Base-by-base conservation (phyloP, 2,888 invertebrate species). In the Volucella inflata region DNA sequence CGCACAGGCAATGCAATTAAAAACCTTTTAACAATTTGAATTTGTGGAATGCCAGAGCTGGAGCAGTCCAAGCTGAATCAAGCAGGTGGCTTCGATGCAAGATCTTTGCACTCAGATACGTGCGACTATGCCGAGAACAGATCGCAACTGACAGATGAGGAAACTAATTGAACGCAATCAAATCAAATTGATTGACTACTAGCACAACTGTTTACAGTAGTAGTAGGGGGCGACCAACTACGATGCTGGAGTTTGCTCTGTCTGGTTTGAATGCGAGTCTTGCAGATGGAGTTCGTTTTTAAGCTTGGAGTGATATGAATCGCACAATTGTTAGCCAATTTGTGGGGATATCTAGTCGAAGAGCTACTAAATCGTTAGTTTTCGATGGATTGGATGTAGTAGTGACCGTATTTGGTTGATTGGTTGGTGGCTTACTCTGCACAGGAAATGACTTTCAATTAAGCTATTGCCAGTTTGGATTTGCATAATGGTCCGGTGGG, bases 131-230 rank as follows among this genome's bases (percentile, higher is more conserved):
- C 16, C 36, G 46, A 38, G 50, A 11, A 71, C 17, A 57, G 68
- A 71, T 59, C 59, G 40, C 50, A 70, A 51, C 74, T 74, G 83
- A 83, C 79, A 79, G 74, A 79, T 64, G 79, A 55, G 74, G 78
- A 74, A 83, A 74, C 74, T 78, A 83, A 83, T 83, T 83, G 83
- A 83, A 79, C 53, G 79, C 83, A 83, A 83, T 83, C 74, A 83
- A 79, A 83, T 78, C 74, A 74, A 83, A 64, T 79, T 70, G 79
- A 83, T 72, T 83, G 83, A 83, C 83, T 83, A 72, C 67, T 62
- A 67, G 48, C 48, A 48, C 42, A 53, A 51, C 57, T 57, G 40
- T 40, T 40, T 30, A 16, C 70, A 59, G 42, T 11, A 42, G n/a
- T 64, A 59, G 42, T 30, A 16, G 55, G 21, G 16, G 65, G 51